These are phyloP conservation scores for Hartigia nigra DNA, from an alignment of 2,888 invertebrate genomes.

Conservation along the genomic window DNA sequence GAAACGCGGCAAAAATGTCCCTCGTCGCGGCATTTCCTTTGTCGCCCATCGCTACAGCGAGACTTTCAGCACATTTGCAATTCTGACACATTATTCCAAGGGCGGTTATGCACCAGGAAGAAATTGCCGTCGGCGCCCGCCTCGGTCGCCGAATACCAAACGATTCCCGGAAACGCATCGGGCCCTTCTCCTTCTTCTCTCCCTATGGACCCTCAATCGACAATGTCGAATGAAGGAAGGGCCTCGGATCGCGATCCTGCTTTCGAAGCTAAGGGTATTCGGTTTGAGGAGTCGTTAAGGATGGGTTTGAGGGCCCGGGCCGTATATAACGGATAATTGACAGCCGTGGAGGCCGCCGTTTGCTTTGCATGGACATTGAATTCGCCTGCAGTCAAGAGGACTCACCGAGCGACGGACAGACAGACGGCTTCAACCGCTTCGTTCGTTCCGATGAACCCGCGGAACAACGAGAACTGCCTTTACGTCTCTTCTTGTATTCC, in stretches of 20 bases:
- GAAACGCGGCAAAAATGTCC: constrained; percentile 17
- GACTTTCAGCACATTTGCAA: constrained; percentile 42
- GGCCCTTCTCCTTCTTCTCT: not conserved
- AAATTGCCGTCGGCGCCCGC: constrained; percentile 23
- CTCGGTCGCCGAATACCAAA: constrained; percentile 44
- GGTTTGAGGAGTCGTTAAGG: constrained; percentile 63
- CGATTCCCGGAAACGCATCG: constrained; percentile 44
- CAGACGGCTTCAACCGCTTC: constrained; percentile 23
- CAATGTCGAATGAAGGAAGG: constrained; percentile 26
- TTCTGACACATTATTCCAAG: constrained; percentile 45
- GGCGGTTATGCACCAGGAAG: constrained; percentile 21
- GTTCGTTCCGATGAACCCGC: not conserved
- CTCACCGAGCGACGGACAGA: constrained; percentile 20
- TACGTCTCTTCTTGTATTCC: not conserved
- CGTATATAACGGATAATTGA: constrained; percentile 67
- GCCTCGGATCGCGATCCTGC: constrained; percentile 9
- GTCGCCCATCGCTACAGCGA: not conserved
- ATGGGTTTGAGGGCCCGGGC: constrained; percentile 62
- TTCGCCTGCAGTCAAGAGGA: constrained; percentile 34
- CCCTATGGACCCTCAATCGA: constrained; percentile 2
- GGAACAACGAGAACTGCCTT: not conserved
- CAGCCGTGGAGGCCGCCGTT: constrained; percentile 62
- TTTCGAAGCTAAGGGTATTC: constrained; percentile 35
- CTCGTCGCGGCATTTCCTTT: constrained; percentile 2
- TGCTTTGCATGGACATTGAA: constrained; percentile 66